Base-by-base conservation (phyloP, 2,797 vertebrate genomes). In the Otolemur crassicaudatus region DNA sequence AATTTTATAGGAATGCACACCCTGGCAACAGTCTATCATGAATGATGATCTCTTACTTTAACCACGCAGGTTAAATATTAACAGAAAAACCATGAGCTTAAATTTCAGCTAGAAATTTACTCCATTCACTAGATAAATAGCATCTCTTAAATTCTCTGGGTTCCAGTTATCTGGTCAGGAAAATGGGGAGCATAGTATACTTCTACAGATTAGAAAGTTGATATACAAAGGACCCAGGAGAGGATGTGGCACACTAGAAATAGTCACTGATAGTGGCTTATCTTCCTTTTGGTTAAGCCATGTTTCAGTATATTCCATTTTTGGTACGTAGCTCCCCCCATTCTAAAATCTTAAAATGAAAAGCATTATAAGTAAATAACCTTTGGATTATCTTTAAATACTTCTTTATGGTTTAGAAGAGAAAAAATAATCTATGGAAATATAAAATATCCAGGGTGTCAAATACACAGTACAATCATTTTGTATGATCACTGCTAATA, bases 401-500 rank as follows among this genome's bases (percentile, higher is more conserved):
- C 92, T 94, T 93, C 67, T 97, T 90, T 95, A 92, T 94, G 43
- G 53, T 84, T 97, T 91, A 11, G 31, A 96, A n/a, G 17, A 17
- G 29, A 13, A 22, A n/a, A 73, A 77, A 96, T 49, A 53, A 96
- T 96, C 95, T 94, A 96, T 94, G 95, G 82, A 88, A 84, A 92
- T 34, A 96, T 92, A 96, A 97, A 97, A 46, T 85, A 95, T 25
- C 61, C 81, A 43, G 77, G 61, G 5, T 89, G 90, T 98, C 98
- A 98, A 97, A 98, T 97, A 97, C 95, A 98, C 95, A 92, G 88
- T 94, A 89, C 94, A 97, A 96, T 97, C 97, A 98, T 97, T 98
- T 98, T 96, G 96, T 96, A 98, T 87, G 97, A 97, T 98, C 87
- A 97, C 97, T 97, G 97, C 95, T 98, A 98, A 98, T 98, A 98